Conservation (phyloP, 2,113 vertebrate genomes). For the Chloropsis cyanopogon region DNA sequence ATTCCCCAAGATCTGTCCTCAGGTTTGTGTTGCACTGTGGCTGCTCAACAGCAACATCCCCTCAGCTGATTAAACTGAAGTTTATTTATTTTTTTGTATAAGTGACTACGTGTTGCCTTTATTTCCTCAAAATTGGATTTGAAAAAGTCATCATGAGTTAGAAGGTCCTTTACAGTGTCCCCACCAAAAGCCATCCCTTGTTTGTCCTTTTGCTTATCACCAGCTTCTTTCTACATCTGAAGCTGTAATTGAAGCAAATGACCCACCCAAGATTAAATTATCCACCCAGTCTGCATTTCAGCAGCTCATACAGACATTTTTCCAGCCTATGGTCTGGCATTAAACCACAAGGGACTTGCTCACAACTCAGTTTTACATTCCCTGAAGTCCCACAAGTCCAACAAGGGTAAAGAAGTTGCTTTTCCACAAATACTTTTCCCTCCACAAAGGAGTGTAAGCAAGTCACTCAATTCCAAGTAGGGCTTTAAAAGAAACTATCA, state of each 20-base stretch:
- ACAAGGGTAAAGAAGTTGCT: not conserved
- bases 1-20: not conserved
- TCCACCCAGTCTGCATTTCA: not conserved
- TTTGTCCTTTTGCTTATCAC: not conserved
- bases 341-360: not conserved
- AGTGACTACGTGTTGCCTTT: not conserved
- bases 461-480: not conserved
- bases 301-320: not conserved
- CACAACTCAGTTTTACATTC: not conserved
- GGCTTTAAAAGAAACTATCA: not conserved
- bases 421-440: not conserved
- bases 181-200: not conserved
- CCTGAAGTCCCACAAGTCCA: not conserved
- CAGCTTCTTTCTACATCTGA: not conserved
- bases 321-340: not conserved
- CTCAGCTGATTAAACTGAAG: not conserved
- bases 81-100: not conserved
- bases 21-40: not conserved
- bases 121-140: not conserved
- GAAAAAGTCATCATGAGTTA: not conserved
- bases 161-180: not conserved
- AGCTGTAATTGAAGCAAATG: not conserved
- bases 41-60: not conserved
- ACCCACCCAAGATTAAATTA: not conserved
- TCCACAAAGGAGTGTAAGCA: not conserved